Evolutionary conservation across 2,888 invertebrate genomes (phyloP).

Genomic region (Petrophora chlorosata): DNA sequence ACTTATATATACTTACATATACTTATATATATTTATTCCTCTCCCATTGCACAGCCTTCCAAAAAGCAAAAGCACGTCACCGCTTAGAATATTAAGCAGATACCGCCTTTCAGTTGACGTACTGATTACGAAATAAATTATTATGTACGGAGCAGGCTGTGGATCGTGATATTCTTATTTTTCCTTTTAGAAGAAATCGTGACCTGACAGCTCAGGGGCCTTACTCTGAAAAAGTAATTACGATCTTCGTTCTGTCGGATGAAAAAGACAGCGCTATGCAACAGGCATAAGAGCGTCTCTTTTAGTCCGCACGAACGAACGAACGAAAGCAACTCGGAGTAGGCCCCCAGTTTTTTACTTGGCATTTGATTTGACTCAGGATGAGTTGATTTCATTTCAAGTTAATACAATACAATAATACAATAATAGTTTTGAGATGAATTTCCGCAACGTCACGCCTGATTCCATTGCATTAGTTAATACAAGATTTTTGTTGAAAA

Average conservation of each 20-base stretch:
- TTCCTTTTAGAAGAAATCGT: slow-evolving; percentile 14
- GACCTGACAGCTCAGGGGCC: slow-evolving; percentile 11
- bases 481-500: too few species aligned
- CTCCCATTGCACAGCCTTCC: background rate
- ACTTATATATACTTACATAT: background rate
- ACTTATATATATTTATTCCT: background rate
- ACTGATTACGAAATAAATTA: slow-evolving; percentile 41
- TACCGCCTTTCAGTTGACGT: slow-evolving; percentile 29
- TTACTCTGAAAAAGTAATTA: too few species aligned
- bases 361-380: slow-evolving; percentile 7
- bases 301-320: too few species aligned
- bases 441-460: too few species aligned
- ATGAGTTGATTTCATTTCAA: slow-evolving; percentile 13
- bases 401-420: too few species aligned
- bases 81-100: slow-evolving; percentile 43
- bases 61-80: slow-evolving; percentile 29
- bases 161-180: slow-evolving; percentile 20
- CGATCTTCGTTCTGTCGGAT: too few species aligned
- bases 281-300: too few species aligned
- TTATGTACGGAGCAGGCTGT: slow-evolving; percentile 16
- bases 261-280: too few species aligned
- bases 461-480: too few species aligned
- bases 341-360: slow-evolving; percentile 4
- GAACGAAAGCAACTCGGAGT: too few species aligned
- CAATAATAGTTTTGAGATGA: too few species aligned